phyloP scores from a whole-genome alignment of 2,888 invertebrate genomes.

The Drosophila yooni region DNA sequence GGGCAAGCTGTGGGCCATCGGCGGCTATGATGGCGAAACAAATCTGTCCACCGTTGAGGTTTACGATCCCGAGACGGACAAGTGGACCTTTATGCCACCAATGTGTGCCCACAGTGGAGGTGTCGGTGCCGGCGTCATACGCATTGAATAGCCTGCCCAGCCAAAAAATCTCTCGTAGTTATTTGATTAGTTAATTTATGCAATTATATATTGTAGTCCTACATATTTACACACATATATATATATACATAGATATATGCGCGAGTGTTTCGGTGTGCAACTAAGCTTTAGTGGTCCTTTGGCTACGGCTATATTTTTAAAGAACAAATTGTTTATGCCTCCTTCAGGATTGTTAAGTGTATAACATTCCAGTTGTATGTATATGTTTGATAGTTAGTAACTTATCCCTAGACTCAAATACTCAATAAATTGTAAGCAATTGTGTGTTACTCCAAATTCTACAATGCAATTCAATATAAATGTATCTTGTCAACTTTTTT shows the following conservation, averaged over 20 bases:
- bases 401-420: conserved; percentile 57
- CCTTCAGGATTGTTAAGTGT: conserved; percentile 38
- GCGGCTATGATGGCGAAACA: conserved; percentile 91
- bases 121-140: conserved; percentile 94
- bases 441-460: conserved; percentile 17
- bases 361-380: conserved; percentile 66
- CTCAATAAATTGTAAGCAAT: conserved; percentile 55
- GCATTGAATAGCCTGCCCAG: conserved; percentile 83
- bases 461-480: conserved; percentile 36
- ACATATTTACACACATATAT: conserved; percentile 1
- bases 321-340: conserved; percentile 48
- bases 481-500: conserved; percentile 1
- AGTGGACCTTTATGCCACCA: conserved; percentile 90
- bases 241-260: background rate
- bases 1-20: conserved; percentile 93
- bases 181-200: conserved; percentile 49
- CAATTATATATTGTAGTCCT: conserved; percentile 44
- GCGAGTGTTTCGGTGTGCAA: conserved; percentile 32
- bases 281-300: conserved; percentile 64
- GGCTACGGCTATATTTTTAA: conserved; percentile 39
- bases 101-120: conserved; percentile 96
- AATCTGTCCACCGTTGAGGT: conserved; percentile 94
- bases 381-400: conserved; percentile 61
- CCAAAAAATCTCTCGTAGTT: conserved; percentile 45
- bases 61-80: conserved; percentile 90